Conservation (phyloP, 2,113 vertebrate species). For the Larimichthys polyactis region DNA sequence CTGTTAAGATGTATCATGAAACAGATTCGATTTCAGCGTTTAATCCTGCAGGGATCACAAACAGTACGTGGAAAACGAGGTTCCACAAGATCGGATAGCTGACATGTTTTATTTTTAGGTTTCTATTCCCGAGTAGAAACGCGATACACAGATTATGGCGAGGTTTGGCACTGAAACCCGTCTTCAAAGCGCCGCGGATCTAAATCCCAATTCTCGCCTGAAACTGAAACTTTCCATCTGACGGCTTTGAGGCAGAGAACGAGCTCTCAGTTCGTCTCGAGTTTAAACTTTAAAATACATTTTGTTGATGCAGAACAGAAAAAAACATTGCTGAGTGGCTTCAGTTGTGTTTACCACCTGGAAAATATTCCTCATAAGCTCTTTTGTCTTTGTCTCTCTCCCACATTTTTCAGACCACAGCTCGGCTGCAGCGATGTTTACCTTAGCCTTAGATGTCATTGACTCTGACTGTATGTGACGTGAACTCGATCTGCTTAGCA, state of each 20-base stretch:
- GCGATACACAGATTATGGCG: slow-evolving; percentile 47
- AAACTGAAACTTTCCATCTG: slow-evolving; percentile 27
- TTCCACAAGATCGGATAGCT: slow-evolving; percentile 39
- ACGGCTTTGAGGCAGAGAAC: slow-evolving; percentile 39
- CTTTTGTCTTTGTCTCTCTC: not conserved
- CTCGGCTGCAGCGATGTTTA: not conserved
- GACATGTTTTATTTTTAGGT: slow-evolving; percentile 51
- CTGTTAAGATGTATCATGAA: not conserved
- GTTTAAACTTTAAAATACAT: slow-evolving; percentile 25
- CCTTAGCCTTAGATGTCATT: slow-evolving; percentile 11
- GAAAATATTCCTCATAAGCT: slow-evolving; percentile 11
- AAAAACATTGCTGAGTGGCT: slow-evolving; percentile 24
- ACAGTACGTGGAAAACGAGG: slow-evolving; percentile 39
- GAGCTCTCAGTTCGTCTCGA: slow-evolving; percentile 10
- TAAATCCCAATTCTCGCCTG: slow-evolving; percentile 40
- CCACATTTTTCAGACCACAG: not conserved
- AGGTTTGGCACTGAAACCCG: slow-evolving; percentile 47
- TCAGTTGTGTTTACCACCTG: slow-evolving; percentile 16
- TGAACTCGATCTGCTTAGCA: slow-evolving; percentile 8
- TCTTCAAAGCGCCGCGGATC: slow-evolving; percentile 44
- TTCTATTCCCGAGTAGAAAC: slow-evolving; percentile 51
- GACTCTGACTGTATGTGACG: not conserved
- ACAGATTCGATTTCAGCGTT: slow-evolving; percentile 17
- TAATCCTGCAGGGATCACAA: slow-evolving; percentile 20
- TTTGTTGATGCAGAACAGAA: not conserved